These are phyloP conservation scores for Chorisops tibialis DNA, from an alignment of 2,888 invertebrate species.

Conservation along the genomic window DNA sequence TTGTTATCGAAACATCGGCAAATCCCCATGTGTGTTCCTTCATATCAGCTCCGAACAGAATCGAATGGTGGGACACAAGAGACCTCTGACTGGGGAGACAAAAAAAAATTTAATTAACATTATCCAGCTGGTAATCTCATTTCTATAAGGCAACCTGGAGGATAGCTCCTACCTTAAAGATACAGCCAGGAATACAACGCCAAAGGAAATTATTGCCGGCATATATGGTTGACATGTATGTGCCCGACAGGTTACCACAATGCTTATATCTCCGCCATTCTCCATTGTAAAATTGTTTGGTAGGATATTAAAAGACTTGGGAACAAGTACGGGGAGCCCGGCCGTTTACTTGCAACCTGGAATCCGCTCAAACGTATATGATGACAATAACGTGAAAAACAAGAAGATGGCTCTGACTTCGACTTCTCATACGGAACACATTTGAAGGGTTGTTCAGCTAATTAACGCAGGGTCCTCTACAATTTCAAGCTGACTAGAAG, in stretches of 20 bases:
- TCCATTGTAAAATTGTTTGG: conserved; percentile 12
- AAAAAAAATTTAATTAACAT: conserved; percentile 27
- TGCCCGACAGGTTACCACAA: conserved; percentile 21
- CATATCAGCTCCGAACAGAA: no score
- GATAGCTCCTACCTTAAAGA: conserved; percentile 15
- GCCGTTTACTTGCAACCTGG: conserved; percentile 2
- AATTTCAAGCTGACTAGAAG: not conserved
- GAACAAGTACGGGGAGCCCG: conserved; percentile 6
- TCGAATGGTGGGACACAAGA: no score
- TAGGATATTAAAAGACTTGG: conserved; percentile 19
- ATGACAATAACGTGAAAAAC: conserved; percentile 22
- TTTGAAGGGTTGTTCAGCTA: conserved; percentile 23
- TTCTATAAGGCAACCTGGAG: conserved; percentile 24
- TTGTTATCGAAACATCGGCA: not conserved
- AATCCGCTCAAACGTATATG: no score
- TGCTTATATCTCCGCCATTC: conserved; percentile 8
- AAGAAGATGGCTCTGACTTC: conserved; percentile 13
- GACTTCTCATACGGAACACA: conserved; percentile 15
- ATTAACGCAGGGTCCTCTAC: conserved; percentile 21
- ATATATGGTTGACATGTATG: conserved; percentile 26
- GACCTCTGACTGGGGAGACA: not conserved
- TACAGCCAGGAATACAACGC: conserved; percentile 19
- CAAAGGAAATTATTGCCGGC: conserved; percentile 25
- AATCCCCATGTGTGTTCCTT: not conserved
- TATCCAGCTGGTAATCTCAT: conserved; percentile 27